Evolutionary conservation across 30 jellyfish, hydroid and myxozoan genomes (phyloP).

Genomic region (Cassiopea andromeda): DNA sequence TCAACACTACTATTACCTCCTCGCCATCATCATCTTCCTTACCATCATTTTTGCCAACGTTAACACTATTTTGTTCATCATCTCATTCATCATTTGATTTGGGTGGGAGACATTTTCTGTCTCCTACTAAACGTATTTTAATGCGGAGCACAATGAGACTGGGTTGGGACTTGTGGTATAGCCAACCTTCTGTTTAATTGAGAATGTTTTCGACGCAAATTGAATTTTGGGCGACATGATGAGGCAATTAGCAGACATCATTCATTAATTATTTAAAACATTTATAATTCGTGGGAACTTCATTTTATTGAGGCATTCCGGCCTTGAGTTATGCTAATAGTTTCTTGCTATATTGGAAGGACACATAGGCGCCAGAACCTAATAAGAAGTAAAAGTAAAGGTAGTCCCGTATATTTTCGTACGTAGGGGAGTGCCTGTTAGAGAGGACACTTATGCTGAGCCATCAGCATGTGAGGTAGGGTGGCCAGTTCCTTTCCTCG

Average conservation of each 20-base stretch:
- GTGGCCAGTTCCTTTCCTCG: no score
- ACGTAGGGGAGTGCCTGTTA: no score
- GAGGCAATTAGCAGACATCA: constrained; percentile 8
- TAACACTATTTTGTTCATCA: background rate
- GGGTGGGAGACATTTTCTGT: background rate
- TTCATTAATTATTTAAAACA: background rate
- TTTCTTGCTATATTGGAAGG: background rate
- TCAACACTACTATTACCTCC: background rate
- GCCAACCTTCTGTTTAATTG: constrained; percentile 2
- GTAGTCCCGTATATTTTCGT: no score
- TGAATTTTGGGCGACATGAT: constrained; percentile 6
- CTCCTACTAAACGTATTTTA: background rate
- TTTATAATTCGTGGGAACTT: background rate
- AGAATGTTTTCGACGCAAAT: constrained; percentile 15
- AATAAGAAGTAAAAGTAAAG: no score
- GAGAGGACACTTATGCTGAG: no score
- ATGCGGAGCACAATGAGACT: background rate
- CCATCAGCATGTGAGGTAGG: no score
- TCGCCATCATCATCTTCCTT: background rate
- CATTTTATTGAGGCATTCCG: constrained; percentile 1
- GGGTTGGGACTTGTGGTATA: constrained; percentile 15
- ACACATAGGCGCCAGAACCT: background rate
- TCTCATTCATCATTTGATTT: background rate
- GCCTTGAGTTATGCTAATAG: background rate
- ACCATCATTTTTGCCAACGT: background rate